Base-by-base conservation (phyloP, 2,888 invertebrate species). In the Nephrotoma guestfalica region DNA sequence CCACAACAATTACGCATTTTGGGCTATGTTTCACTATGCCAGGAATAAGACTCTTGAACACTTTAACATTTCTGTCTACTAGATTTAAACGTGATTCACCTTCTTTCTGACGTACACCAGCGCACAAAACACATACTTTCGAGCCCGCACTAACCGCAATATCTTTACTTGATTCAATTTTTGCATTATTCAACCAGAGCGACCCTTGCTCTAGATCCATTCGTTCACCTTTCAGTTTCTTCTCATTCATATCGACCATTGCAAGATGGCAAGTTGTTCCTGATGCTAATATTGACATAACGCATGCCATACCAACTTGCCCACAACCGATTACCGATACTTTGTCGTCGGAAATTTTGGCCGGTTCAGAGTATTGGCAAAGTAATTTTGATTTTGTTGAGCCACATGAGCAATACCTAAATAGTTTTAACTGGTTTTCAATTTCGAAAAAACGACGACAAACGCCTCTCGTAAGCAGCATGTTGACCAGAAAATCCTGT, bases 1-100 rank as follows among this genome's bases (percentile, higher is more conserved):
- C 96, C 87, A 98, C 94, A 45, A 98, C 89, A 7, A 97, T 92
- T 45, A 96, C 94, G 0, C 96, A 94, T 88, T 97, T 93, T 0
- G 97, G 97, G 87, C 97, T 97, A 91, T 96, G 93, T 13, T 88
- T 83, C 0, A 89, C 88, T 0, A 90, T 86, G 0, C 91, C 89
- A 0, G 97, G 97, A 87, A 98, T 94, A 87, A 97, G 95, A 71
- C 30, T 18, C 9, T 71, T 71, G 3, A 71, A 71, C 1, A 71
- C 71, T 30, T 71, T 0, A 71, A 71, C 71, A 30, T 71, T 71
- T 71, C 71, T 18, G 6, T 1, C 1, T 30, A 71, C 71, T 30
- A 71, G 71, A 30, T 71, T 71, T 71, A 71, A 71, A 71, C 71
- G 71, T 4, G 71, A 71, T 30, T 71, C 71, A 11, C 71, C 71